Base-by-base conservation (phyloP, 2,888 invertebrate genomes). In the Capitulum mitella region DNA sequence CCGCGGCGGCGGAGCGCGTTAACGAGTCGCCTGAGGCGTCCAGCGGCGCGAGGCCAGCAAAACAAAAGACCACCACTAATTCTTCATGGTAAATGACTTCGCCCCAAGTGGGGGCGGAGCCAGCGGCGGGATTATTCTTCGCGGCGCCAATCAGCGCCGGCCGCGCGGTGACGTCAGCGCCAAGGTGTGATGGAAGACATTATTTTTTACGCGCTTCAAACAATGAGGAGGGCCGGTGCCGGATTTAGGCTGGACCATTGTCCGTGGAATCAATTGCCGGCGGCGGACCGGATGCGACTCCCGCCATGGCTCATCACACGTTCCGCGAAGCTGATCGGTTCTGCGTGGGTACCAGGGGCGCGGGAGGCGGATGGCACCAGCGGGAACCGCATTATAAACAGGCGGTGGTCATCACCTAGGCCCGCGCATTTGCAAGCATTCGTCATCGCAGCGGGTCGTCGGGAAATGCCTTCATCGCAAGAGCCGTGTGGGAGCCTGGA, bases 51-150 rank as follows among this genome's bases (percentile, higher is more conserved):
- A 32, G 32, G 32, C 14, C 32, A 16, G 8, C 61, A 61, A 61
- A 61, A 61, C 61, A 61, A 61, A 61, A 61, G 61, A 61, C 32
- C 32, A n/a, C n/a, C 32, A 61, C 32, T 61, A 61, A 61, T 61
- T 61, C 32, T 29, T 32, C 58, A 58, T 32, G 61, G 61, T 61
- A 61, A 61, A 61, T 61, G 61, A 61, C 16, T 32, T 14, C 14
- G 3, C 32, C 12, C 32, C 16, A 16, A 2, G 29, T 14, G 61
- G 61, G n/a, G 61, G 61, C 61, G 61, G 61, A 61, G 61, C 32
- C 32, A 16, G 61, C 16, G 61, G 32, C 32, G 61, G 8, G 61
- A 61, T 61, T 61, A 61, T 61, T 32, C 61, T 32, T 32, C 61
- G 32, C 61, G 8, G 16, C 32, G 32, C 61, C 61, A 61, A 61